Evolutionary conservation across 2,113 vertebrate genomes (phyloP).

Genomic region (Bombycilla garrulus): DNA sequence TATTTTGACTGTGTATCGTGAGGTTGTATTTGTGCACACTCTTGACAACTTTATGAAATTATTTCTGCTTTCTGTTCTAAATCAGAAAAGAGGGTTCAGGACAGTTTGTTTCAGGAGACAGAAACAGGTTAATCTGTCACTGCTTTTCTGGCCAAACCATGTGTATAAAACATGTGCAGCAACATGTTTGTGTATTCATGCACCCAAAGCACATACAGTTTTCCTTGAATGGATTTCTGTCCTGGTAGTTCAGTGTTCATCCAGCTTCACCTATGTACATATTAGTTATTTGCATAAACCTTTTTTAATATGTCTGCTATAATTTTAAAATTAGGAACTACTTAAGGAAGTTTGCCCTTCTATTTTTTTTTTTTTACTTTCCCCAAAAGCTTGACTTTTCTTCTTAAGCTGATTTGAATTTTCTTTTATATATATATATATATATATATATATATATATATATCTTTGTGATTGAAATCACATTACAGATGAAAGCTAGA

Average conservation of each 20-base stretch:
- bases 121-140: background rate
- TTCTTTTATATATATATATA: background rate
- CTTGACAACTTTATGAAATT: background rate
- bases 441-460: background rate
- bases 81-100: background rate
- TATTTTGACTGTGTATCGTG: background rate
- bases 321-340: background rate
- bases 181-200: background rate
- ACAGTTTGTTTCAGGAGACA: background rate
- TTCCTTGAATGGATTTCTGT: background rate
- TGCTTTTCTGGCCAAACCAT: background rate
- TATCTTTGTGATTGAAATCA: background rate
- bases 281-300: background rate
- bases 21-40: background rate
- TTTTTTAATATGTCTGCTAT: background rate
- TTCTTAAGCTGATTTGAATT: background rate
- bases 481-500: background rate
- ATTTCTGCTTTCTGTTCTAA: background rate
- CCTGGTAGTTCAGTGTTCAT: background rate
- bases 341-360: background rate
- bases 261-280: background rate
- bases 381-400: background rate
- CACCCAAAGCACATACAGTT: background rate
- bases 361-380: background rate
- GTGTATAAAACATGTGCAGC: background rate